Conservation (phyloP, 1,140 invertebrate species). For the Diabrotica virgifera region DNA sequence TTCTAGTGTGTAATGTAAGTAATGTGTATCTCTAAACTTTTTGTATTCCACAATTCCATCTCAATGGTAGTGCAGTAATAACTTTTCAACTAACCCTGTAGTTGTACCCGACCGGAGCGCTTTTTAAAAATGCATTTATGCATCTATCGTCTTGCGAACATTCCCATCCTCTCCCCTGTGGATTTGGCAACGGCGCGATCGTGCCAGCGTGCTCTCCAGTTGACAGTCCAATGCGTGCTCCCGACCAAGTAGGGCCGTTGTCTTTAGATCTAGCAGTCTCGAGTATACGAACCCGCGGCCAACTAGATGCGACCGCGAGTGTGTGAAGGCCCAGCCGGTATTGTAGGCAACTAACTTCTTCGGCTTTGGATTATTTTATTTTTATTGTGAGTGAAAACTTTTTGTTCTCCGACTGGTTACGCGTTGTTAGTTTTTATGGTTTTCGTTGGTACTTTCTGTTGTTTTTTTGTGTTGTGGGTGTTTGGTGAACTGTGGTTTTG, state of each 20-base stretch:
- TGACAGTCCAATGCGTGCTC: constrained; percentile 11
- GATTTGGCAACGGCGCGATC: neutral
- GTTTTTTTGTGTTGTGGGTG: constrained; percentile 12
- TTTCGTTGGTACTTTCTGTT: constrained; percentile 6
- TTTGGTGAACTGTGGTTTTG: constrained; percentile 9
- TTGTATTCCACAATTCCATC: too few species aligned
- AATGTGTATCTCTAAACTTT: too few species aligned
- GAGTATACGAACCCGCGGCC: neutral
- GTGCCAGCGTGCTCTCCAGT: neutral
- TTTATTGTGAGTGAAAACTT: neutral
- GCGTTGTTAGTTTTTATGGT: constrained; percentile 15
- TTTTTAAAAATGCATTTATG: too few species aligned
- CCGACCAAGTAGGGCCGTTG: neutral
- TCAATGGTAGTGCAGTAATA: too few species aligned
- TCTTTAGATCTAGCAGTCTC: neutral
- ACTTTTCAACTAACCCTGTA: too few species aligned
- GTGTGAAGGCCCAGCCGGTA: constrained; percentile 5
- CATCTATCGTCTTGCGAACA: too few species aligned
- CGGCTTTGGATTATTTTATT: neutral
- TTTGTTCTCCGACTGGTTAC: neutral
- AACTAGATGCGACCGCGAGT: neutral
- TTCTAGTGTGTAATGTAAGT: too few species aligned
- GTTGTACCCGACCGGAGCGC: too few species aligned
- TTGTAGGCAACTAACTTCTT: neutral
- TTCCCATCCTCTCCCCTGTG: neutral